Base-by-base conservation (phyloP, 2,888 invertebrate genomes). In the Tridacna crocea region DNA sequence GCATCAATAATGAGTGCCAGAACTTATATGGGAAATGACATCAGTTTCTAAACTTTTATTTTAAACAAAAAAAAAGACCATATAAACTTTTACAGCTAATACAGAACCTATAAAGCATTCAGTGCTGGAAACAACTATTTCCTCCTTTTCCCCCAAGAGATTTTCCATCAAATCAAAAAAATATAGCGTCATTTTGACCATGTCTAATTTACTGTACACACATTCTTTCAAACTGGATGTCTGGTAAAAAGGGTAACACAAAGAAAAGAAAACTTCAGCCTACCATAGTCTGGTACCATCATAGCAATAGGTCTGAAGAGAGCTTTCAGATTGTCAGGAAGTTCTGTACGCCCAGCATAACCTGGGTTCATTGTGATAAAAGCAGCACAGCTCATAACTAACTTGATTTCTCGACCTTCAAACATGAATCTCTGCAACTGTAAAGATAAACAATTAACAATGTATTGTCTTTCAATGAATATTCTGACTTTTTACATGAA, bases 301-400 rank as follows among this genome's bases (percentile, higher is more conserved):
- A 98, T 98, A 0, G 97, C 96, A 87, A 98, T 96, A 0, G 98
- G 98, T 81, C 98, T 96, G 94, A 98, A 98, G 19, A 98, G 94
- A 0, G 98, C 97, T 92, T 98, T 98, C 83, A 98, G 95, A 94
- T 98, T 98, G 91, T 98, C 98, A 0, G 98, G 98, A 61, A 98
- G 94, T 93, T 98, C 98, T 0, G 98, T 98, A 80, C 98, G 95
- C 0, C 98, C 98, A 0, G 98, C 98, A 93, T 98, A 98, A 0
- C 98, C 98, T 0, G 98, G 98, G 95, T 98, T 98, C 98, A 98
- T 98, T 0, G 98, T 98, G 87, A 98, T 97, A 91, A 98, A 98
- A 0, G 97, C 97, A 0, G 97, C 97, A 91, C 98, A 98, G 0
- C 96, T 96, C 84, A 96, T 96, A 0, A 97, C 96, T 48, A 98